These are phyloP conservation scores for Proterorhinus semilunaris DNA, from an alignment of 2,113 vertebrate species.

Conservation along the genomic window DNA sequence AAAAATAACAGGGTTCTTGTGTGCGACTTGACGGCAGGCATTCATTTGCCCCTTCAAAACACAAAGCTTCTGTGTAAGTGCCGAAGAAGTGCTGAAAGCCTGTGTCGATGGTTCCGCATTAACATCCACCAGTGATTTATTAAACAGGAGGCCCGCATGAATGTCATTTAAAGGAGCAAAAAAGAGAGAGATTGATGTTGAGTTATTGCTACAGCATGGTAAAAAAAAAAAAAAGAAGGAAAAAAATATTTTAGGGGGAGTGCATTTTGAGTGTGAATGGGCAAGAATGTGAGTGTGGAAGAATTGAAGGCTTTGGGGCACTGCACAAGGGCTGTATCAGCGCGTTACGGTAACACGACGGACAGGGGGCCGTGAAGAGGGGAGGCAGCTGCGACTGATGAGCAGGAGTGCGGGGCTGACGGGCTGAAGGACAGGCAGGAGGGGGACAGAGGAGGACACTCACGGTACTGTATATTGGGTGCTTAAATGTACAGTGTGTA, in stretches of 20 bases:
- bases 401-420: conserved; percentile 48
- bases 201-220: conserved; percentile 59
- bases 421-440: conserved; percentile 37
- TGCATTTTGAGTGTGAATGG: conserved; percentile 2
- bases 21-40: conserved; percentile 32
- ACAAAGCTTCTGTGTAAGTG: conserved; percentile 55
- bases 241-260: conserved; percentile 9
- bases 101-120: conserved; percentile 60
- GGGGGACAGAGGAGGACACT: conserved; percentile 21
- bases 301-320: conserved; percentile 14
- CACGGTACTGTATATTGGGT: neutral
- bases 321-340: conserved; percentile 39
- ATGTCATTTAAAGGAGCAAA: conserved; percentile 46
- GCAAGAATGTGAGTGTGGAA: neutral
- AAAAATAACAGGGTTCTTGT: conserved; percentile 15
- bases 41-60: conserved; percentile 54
- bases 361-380: conserved; percentile 50
- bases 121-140: conserved; percentile 70
- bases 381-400: conserved; percentile 58
- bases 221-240: conserved; percentile 6
- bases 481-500: neutral
- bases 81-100: conserved; percentile 53
- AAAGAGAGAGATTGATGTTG: conserved; percentile 53
- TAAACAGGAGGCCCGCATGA: conserved; percentile 44
- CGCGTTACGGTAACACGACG: conserved; percentile 54